Evolutionary conservation across 2,797 vertebrate species (phyloP).

Genomic region (Octomys mimax): DNA sequence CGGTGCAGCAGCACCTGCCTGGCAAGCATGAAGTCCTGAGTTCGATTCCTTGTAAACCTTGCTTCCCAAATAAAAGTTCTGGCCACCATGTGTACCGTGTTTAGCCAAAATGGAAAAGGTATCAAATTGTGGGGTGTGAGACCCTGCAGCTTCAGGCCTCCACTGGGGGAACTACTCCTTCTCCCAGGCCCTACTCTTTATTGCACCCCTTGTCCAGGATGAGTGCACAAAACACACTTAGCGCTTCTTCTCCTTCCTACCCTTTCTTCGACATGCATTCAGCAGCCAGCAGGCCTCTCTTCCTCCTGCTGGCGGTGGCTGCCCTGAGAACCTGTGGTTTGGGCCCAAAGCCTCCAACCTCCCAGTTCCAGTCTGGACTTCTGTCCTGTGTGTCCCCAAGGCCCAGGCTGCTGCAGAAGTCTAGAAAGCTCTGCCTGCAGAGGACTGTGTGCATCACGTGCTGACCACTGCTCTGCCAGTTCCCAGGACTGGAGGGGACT

Average conservation of each 20-base stretch:
- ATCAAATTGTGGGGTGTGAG: background rate
- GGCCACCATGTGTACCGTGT: no score
- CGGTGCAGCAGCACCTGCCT: no score
- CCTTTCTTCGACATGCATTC: background rate
- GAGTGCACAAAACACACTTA: background rate
- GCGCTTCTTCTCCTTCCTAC: background rate
- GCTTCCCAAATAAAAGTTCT: background rate
- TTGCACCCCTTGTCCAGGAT: background rate
- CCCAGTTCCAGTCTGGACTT: background rate
- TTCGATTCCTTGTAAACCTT: no score
- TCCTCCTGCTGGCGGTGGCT: background rate
- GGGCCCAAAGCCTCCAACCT: background rate
- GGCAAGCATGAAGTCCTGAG: no score
- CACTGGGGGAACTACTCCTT: background rate
- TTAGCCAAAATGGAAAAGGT: background rate
- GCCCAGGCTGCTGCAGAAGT: background rate
- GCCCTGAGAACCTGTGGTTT: background rate
- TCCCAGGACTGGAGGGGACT: background rate
- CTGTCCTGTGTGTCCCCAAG: background rate
- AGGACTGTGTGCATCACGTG: background rate
- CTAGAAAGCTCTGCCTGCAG: no score
- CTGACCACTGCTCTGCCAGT: background rate
- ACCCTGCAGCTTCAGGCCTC: background rate
- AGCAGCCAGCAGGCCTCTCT: background rate
- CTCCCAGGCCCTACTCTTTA: background rate